phyloP scores from a whole-genome alignment of 2,888 invertebrate species.

The Tolmerus cingulatus region DNA sequence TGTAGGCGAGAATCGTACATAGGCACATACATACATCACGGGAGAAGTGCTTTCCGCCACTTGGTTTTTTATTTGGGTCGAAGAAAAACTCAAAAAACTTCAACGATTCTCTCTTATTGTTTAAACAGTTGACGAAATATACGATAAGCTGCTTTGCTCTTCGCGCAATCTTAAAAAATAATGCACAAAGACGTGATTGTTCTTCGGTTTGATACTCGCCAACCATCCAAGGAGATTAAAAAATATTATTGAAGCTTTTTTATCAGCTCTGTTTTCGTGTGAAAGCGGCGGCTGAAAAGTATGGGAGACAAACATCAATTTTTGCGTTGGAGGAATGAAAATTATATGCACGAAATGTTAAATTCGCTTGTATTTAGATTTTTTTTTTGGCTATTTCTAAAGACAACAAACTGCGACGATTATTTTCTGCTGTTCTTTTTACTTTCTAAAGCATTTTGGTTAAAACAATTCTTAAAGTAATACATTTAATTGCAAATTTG shows the following conservation, averaged over 20 bases:
- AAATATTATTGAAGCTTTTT: not conserved
- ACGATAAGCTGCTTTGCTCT: not conserved
- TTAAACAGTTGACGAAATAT: not conserved
- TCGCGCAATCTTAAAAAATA: not conserved
- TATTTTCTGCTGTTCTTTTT: not conserved
- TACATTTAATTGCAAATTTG: too few relatives aligned
- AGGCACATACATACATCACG: not conserved
- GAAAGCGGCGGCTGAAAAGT: not conserved
- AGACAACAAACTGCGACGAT: not conserved
- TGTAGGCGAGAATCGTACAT: not conserved
- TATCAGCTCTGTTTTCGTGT: not conserved
- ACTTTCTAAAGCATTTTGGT: not conserved
- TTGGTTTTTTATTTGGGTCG: not conserved
- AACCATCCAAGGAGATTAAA: not conserved
- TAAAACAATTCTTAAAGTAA: too few relatives aligned
- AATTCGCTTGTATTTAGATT: not conserved
- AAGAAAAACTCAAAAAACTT: not conserved
- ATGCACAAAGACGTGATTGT: not conserved
- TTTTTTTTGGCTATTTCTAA: not conserved
- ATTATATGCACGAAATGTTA: not conserved
- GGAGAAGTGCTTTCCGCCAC: not conserved
- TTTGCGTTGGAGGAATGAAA: not conserved
- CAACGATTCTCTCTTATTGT: not conserved
- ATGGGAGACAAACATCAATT: not conserved
- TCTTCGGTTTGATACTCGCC: not conserved